Evolutionary conservation across 2,113 vertebrate species (phyloP), one percentile per base, ranked within the genome.

Genomic region (Stigmatopora nigra): DNA sequence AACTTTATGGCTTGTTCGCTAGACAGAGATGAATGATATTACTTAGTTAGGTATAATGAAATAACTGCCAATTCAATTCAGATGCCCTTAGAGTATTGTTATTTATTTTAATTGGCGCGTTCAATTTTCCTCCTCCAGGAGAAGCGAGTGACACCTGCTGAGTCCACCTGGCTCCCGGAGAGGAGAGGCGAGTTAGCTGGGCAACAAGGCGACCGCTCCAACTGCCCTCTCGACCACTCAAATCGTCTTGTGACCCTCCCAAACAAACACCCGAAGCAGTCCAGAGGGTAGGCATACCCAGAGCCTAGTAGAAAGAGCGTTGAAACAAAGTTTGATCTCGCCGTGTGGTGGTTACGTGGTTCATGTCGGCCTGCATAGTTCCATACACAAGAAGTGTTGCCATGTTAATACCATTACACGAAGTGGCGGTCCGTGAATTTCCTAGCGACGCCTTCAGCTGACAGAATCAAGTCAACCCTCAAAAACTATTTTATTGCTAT

Each of bases 271-370:
- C 2, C 19, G 16, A 41, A 57, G 0, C 20, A 72, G 63, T 51
- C 63, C 15, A 65, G 22, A 73, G 63, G 84, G 86, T 83, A 79
- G 17, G 68, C 41, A 22, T 22, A 31, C 22, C 22, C 1, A 48
- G 2, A 31, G 25, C 25, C 25, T 31, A 1, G 25, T 31, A 31
- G 25, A 31, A 31, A 31, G 25, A 31, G 25, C 25, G 25, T 31
- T 31, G 25, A 31, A 31, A 31, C 25, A 31, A 31, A 31, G 25
- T 31, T 31, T 31, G 25, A 31, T 31, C 25, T 31, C 25, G 25
- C 25, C 25, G 25, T 3, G 25, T 1, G 25, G 25, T 31, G 25
- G 25, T 31, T 31, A 31, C 25, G 25, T 31, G 25, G 25, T 31
- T 31, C 25, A 31, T 31, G 25, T 31, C 25, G 25, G 25, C 25